A percentile compares a stretch with the other conserved stretches of the same genome.
Conservation (phyloP, 2,888 invertebrate species). For the Drosophila buzzatii region DNA sequence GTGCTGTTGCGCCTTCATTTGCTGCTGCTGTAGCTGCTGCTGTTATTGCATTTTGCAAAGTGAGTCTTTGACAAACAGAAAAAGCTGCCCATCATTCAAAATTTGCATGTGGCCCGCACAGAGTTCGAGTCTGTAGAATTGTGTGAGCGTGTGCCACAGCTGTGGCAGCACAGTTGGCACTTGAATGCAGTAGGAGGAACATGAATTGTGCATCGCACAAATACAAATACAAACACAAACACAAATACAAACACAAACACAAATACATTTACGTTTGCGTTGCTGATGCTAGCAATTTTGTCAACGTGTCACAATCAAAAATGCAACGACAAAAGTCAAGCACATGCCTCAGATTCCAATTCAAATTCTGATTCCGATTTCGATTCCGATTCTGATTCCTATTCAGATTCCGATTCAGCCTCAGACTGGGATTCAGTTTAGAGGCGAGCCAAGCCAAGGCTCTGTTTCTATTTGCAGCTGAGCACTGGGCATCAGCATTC, state of each 20-base stretch:
- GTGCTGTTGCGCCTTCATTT: constrained; percentile 29
- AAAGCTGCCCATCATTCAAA: constrained; percentile 45
- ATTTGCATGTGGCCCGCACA: constrained; percentile 15
- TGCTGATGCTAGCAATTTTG: constrained; percentile 35
- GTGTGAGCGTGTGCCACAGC: neutral
- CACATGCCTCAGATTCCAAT: constrained; percentile 2
- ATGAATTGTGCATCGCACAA: constrained; percentile 22
- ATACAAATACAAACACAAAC: neutral
- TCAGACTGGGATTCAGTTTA: neutral
- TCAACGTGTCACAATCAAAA: constrained; percentile 51
- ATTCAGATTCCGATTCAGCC: neutral
- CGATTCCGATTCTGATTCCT: constrained; percentile 1
- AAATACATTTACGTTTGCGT: neutral
- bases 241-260: too few relatives aligned
- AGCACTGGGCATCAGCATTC: constrained; percentile 10
- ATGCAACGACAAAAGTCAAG: constrained; percentile 23
- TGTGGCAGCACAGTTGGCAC: constrained; percentile 3
- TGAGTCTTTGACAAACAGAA: constrained; percentile 36
- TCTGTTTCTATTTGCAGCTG: constrained; percentile 6
- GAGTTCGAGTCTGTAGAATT: neutral
- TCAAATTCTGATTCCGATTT: neutral
- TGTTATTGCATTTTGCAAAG: constrained; percentile 41
- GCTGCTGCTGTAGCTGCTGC: constrained; percentile 5
- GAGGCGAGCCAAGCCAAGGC: neutral
- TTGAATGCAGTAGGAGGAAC: constrained; percentile 6